A percentile compares a stretch with the other conserved stretches of the same genome.
These are phyloP conservation scores for Strigamia maritima DNA, from an alignment of 2,888 invertebrate species.

Conservation along the genomic window DNA sequence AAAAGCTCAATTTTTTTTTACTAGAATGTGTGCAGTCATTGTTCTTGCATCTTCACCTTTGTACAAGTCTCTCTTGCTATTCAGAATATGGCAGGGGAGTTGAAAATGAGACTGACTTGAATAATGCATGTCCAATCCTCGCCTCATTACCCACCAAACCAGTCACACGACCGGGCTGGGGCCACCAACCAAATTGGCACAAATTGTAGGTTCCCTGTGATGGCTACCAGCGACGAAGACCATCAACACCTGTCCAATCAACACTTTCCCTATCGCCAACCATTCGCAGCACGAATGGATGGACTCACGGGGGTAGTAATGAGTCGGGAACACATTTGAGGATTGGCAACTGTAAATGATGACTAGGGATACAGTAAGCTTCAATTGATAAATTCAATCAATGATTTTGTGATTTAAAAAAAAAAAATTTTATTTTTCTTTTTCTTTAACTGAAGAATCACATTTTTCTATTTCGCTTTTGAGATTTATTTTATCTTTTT, in stretches of 20 bases:
- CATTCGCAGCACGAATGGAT: conserved; percentile 23
- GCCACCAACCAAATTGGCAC: conserved; percentile 31
- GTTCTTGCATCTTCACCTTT: neutral
- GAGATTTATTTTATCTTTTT: too few relatives aligned
- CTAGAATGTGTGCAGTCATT: neutral
- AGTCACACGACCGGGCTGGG: conserved; percentile 23
- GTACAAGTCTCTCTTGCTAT: neutral
- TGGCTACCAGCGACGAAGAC: conserved; percentile 20
- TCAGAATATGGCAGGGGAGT: conserved; percentile 22
- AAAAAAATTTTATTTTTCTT: neutral
- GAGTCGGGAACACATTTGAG: conserved; percentile 15
- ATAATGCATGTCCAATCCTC: conserved; percentile 34
- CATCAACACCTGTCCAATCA: conserved; percentile 32
- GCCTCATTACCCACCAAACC: conserved; percentile 31
- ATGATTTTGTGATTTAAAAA: neutral
- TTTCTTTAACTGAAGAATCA: neutral
- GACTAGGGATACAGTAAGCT: conserved; percentile 19
- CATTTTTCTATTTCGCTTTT: neutral
- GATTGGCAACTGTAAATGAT: conserved; percentile 31
- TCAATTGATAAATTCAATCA: conserved; percentile 26
- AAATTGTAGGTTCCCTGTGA: conserved; percentile 23
- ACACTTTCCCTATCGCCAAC: conserved; percentile 11
- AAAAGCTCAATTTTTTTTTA: neutral
- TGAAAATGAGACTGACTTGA: conserved; percentile 34
- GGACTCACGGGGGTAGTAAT: conserved; percentile 27